Evolutionary conservation across 2,888 invertebrate genomes (phyloP), one percentile per base, ranked within the genome.

Genomic region (Drosophila demipolita): DNA sequence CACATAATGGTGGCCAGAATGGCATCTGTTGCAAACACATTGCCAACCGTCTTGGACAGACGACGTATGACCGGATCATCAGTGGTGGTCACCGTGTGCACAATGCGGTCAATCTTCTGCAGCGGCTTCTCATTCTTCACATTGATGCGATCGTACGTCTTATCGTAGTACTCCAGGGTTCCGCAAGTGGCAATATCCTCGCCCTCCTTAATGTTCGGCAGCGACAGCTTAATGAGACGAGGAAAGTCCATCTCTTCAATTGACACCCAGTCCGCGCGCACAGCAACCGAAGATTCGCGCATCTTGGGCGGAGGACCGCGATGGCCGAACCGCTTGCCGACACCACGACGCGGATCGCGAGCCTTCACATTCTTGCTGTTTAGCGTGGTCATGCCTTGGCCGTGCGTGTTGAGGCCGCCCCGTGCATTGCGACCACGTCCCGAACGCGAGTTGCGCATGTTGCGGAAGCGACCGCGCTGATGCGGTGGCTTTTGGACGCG

Each of bases 171-270:
- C 92, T 99, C 99, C 91, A 99, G 94, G 9, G 97, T 97, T 73
- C 99, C 99, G 91, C 98, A 98, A 91, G 97, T 97, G 20, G 96
- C 94, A 83, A 96, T 95, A 85, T 97, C 97, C 79, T 96, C 96
- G 76, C 96, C 95, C 82, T 98, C 98, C 89, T 97, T 98, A 73
- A 99, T 96, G 82, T 95, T 96, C 0, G 99, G 99, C 83, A 99
- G 94, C 45, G 98, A 97, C 5, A 99, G 94, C 92, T 99, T 99
- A 50, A 97, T 96, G 65, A 99, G 95, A 17, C 99, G 95, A 11
- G 98, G 98, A 93, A 99, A 99, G 94, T 99, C 99, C 98, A 99
- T 99, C 92, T 99, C 99, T 91, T 98, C 98, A 83, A 99, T 97
- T 9, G 99, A 99, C 66, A 95, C 95, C 99, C 99, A 99, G 79